Base-by-base conservation (phyloP, 2,888 invertebrate genomes). In the Drosophila conformis region DNA sequence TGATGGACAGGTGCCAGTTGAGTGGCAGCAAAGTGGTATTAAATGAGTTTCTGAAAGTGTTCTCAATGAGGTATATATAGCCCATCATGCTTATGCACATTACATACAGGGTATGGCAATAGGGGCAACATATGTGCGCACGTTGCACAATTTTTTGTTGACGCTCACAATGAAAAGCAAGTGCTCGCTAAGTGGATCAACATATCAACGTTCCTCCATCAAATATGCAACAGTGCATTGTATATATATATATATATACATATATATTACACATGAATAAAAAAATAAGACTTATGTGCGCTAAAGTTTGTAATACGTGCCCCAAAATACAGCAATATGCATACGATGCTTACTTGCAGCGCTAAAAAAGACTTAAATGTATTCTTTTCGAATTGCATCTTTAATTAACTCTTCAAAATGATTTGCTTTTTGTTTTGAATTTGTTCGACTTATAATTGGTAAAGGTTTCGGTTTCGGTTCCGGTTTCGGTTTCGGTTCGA, bases 121-220 rank as follows among this genome's bases (percentile, higher is more conserved):
- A 33, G 11, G 15, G 31, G 53, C 54, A 35, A 38, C 68, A 73
- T 71, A 53, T 46, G 33, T 33, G 33, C 33, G 66, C 58, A 75
- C 18, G 48, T 67, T 49, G 67, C 67, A 48, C 18, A 46, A 33
- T 48, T 64, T 61, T 60, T 59, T 60, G 35, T 56, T 58, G 64
- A 31, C 46, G 62, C 46, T 58, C 75, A 76, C 80, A 78, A 75
- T 70, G 53, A 35, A 54, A 71, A 56, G 56, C 80, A 71, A 78
- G 80, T 76, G 80, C 62, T 69, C 62, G 53, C 71, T 80, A 76
- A 78, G 78, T 76, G 80, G 71, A 80, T 78, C 78, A 78, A 79
- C 79, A 78, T 78, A 78, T 79, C 77, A 78, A 70, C 70, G 62
- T 78, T 63, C 51, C 56, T 3, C 51, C 60, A 74, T 74, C 40